Evolutionary conservation across 2,113 vertebrate species (phyloP).

Genomic region (Tauraco erythrolophus): DNA sequence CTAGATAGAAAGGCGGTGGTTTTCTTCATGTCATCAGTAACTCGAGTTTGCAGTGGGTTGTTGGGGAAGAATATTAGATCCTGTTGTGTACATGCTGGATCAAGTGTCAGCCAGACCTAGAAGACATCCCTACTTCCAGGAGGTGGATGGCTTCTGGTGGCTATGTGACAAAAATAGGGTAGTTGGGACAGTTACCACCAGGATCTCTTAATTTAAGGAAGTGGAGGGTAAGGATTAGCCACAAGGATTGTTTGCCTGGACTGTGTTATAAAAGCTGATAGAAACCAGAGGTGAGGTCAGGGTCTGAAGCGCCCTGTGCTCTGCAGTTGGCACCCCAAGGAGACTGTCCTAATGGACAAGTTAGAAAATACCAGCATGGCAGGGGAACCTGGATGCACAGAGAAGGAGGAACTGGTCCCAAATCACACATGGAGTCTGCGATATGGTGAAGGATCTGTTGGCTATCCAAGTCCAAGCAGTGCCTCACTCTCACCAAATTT

Average conservation of each 20-base stretch:
- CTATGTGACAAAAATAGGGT: background rate
- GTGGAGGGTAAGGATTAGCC: background rate
- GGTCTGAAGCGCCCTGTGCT: background rate
- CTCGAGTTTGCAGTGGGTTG: background rate
- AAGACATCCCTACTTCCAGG: background rate
- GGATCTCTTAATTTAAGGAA: background rate
- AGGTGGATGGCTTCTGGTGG: background rate
- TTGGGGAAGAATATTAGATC: background rate
- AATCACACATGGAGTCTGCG: background rate
- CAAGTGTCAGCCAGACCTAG: background rate
- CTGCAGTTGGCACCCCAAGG: fast-evolving
- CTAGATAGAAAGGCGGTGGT: background rate
- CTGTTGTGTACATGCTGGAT: background rate
- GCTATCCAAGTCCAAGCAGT: background rate
- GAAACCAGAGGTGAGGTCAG: background rate
- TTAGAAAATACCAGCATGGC: background rate
- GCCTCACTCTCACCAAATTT: background rate
- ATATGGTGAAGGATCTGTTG: background rate
- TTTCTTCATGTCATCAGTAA: background rate
- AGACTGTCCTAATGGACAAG: background rate
- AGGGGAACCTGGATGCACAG: background rate
- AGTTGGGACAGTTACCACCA: background rate
- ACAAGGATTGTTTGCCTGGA: background rate
- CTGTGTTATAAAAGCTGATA: background rate
- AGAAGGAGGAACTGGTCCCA: background rate